A percentile compares a stretch with the other conserved stretches of the same genome.
Conservation (phyloP, 2,888 invertebrate species). For the Cabera pusaria region DNA sequence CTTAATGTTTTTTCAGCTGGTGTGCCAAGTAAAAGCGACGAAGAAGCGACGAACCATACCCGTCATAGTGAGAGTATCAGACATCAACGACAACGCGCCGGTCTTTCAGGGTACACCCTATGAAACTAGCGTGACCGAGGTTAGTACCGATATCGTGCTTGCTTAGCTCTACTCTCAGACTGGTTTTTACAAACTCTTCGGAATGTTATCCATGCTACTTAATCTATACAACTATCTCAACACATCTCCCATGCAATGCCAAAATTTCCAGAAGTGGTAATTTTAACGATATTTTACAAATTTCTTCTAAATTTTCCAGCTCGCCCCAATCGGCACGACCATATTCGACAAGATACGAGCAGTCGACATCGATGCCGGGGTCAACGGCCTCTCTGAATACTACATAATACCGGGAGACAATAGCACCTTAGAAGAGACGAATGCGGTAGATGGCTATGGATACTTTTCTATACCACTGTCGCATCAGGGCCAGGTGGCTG, state of each 20-base stretch:
- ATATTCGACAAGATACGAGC: constrained; percentile 92
- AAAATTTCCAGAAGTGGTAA: too few relatives aligned
- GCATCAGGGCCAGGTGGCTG: constrained; percentile 94
- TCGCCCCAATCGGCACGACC: constrained; percentile 93
- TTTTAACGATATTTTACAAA: too few relatives aligned
- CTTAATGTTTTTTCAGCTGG: constrained; percentile 84
- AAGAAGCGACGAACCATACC: constrained; percentile 93
- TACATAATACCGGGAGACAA: constrained; percentile 88
- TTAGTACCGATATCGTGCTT: too few relatives aligned
- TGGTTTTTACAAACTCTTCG: too few relatives aligned
- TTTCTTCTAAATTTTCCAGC: constrained; percentile 84
- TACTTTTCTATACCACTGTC: constrained; percentile 93
- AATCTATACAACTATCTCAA: too few relatives aligned
- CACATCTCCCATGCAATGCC: too few relatives aligned
- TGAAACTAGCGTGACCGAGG: constrained; percentile 93
- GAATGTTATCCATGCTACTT: too few relatives aligned
- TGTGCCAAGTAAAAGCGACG: constrained; percentile 91
- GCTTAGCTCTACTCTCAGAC: too few relatives aligned
- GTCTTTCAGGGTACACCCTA: constrained; percentile 93
- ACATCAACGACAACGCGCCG: constrained; percentile 95
- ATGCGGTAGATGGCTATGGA: constrained; percentile 90
- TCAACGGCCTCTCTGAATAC: constrained; percentile 94
- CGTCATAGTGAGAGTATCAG: constrained; percentile 94
- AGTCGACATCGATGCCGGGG: constrained; percentile 92
- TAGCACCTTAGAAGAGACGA: constrained; percentile 64